Base-by-base conservation (phyloP, 2,888 invertebrate species). In the Ormyrus rosae region DNA sequence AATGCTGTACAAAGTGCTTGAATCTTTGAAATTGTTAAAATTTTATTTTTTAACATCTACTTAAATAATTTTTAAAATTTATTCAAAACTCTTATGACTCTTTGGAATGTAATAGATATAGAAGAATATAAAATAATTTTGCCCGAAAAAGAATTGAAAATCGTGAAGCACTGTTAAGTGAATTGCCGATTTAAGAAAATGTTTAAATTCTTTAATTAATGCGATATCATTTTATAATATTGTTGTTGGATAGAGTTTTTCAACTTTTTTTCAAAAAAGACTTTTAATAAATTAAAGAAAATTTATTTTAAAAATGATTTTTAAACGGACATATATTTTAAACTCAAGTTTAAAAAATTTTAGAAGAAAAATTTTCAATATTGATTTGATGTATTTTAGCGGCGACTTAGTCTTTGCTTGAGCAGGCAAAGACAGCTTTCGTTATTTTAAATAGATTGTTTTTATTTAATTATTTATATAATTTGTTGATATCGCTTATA, bases 1-100 rank as follows among this genome's bases (percentile, higher is more conserved):
- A 71, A 67, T 6, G 74, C 71, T 71, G 81, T 74, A 78, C 19
- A 78, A 78, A 81, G 63, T 75, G 70, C 53, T 81, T 81, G 34
- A 34, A 68, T 56, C 56, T 72, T 68, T 79, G 19, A 76, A 82
- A 79, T 79, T 81, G 72, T 74, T 78, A 53, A 78, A 81, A 78
- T 78, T 78, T 81, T 81, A 81, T 81, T 81, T 74, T 81, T 81
- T 56, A 77, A 81, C 71, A 76, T 69, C 64, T 34, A 55, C 10
- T 19, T 48, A 13, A 75, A 65, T 69, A 46, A 56, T 19, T 80
- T 80, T 71, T 61, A 48, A 80, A 56, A 61, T 69, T 51, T 3
- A 65, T 53, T 7, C 9, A 61, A 73, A 78, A 58, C 61, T 72
- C 67, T 73, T 68, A 72, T 60, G 19, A 60, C 58, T 60, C 58